Conservation (phyloP, 2,888 invertebrate species). For the Drosophila paucipuncta region DNA sequence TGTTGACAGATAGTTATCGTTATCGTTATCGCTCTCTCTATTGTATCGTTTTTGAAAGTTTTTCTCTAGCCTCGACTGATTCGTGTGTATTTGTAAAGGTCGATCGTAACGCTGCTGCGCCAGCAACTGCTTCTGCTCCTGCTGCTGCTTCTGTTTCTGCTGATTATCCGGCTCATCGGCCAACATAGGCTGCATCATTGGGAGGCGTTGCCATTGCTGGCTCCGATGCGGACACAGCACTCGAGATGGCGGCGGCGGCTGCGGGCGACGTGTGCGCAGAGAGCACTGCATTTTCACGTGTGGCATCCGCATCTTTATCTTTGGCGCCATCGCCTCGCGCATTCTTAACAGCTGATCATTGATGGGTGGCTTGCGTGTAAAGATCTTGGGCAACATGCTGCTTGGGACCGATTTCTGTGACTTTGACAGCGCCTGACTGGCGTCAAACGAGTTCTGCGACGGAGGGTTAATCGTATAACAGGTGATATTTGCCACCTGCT, state of each 20-base stretch:
- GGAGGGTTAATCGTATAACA: not conserved
- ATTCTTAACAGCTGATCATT: slow-evolving; percentile 5
- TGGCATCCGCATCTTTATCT: not conserved
- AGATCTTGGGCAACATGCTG: not conserved
- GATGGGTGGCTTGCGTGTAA: not conserved
- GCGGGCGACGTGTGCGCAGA: slow-evolving; percentile 22
- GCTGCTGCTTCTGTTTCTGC: too few relatives aligned
- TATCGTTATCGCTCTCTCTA: not conserved
- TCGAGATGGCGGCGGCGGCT: not conserved
- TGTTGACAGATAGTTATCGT: too few relatives aligned
- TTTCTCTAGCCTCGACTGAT: not conserved
- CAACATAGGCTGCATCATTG: not conserved
- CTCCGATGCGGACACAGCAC: not conserved
- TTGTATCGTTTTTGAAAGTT: not conserved
- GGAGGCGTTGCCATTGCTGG: slow-evolving; percentile 21
- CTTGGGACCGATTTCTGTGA: too few relatives aligned
- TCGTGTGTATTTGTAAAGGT: not conserved
- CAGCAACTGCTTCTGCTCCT: not conserved
- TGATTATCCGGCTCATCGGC: not conserved
- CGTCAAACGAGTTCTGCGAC: not conserved
- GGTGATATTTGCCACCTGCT: not conserved
- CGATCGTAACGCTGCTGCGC: not conserved
- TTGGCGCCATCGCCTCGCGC: slow-evolving; percentile 20
- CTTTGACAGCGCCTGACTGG: not conserved
- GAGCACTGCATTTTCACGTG: slow-evolving; percentile 2